Conservation (phyloP, 2,797 vertebrate genomes). For the Gymnoscopelus microlampas region DNA sequence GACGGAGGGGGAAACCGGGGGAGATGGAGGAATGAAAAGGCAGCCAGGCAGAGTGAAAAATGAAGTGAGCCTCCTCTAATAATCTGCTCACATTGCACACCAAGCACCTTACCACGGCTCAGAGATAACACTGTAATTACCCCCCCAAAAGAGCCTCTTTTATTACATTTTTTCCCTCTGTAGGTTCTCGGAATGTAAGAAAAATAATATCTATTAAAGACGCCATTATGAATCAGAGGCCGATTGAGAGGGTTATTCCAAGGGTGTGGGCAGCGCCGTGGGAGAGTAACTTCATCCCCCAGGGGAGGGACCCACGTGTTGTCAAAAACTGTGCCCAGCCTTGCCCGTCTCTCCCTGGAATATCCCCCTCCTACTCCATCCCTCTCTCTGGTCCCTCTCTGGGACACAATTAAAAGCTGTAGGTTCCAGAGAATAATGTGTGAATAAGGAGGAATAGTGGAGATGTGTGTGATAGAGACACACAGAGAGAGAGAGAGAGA, state of each 20-base stretch:
- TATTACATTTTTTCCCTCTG: conserved; percentile 19
- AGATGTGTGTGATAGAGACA: conserved; percentile 46
- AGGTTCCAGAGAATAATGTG: conserved; percentile 61
- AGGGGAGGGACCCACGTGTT: conserved; percentile 22
- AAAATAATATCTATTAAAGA: conserved; percentile 17
- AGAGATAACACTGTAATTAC: conserved; percentile 8
- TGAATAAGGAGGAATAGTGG: conserved; percentile 60
- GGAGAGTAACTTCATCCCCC: conserved; percentile 65
- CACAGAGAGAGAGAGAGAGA: conserved; percentile 35
- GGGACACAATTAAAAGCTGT: conserved; percentile 73
- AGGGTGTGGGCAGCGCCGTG: conserved; percentile 69
- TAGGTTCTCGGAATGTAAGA: not conserved
- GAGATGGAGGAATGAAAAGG: not conserved
- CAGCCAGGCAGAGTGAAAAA: conserved; percentile 13
- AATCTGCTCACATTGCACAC: conserved; percentile 5
- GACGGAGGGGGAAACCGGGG: not conserved
- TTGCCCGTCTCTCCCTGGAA: conserved; percentile 61
- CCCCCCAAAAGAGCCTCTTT: conserved; percentile 11
- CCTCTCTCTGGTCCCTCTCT: conserved; percentile 57
- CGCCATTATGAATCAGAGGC: conserved; percentile 29
- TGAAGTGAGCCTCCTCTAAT: not conserved
- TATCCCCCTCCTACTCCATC: conserved; percentile 18
- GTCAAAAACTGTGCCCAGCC: conserved; percentile 67
- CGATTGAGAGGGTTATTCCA: conserved; percentile 54
- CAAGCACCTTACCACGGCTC: conserved; percentile 3